Evolutionary conservation across 2,797 vertebrate species (phyloP).

Genomic region (Phalanger gymnotis): DNA sequence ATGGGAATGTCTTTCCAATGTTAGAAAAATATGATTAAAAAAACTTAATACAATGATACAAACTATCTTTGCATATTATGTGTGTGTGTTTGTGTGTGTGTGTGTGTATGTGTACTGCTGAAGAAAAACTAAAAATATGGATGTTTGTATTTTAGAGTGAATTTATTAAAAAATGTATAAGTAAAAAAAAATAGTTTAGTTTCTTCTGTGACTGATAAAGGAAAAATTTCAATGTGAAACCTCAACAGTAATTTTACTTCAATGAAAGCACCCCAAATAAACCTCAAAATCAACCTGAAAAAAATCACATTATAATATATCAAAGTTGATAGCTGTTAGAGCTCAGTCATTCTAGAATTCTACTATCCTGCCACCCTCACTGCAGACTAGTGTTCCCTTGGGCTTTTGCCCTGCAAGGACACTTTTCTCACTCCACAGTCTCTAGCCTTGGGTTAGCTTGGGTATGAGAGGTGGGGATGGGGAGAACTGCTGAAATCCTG

Average conservation of each 20-base stretch:
- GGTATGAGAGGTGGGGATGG: neutral
- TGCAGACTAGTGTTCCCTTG: neutral
- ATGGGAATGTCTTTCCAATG: neutral
- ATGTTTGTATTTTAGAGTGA: neutral
- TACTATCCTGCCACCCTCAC: neutral
- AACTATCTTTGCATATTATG: neutral
- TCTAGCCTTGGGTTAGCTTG: accelerated
- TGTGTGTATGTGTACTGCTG: neutral
- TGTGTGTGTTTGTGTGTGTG: neutral
- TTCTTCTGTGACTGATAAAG: neutral
- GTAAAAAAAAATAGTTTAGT: neutral
- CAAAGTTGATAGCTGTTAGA: neutral
- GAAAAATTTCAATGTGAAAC: neutral
- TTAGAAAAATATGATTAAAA: neutral
- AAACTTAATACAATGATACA: neutral
- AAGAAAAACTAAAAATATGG: neutral
- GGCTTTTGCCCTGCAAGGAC: neutral
- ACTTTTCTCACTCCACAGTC: neutral
- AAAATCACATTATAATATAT: neutral
- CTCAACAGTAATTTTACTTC: neutral
- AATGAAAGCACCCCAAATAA: neutral
- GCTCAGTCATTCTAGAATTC: neutral
- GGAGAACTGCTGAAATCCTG: neutral
- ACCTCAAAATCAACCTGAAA: neutral
- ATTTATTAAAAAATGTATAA: neutral